Percentiles rank a stretch among this genome's conserved stretches.
These are phyloP conservation scores for Bhutanitis thaidina DNA, from an alignment of 2,888 invertebrate genomes.

Conservation along the genomic window DNA sequence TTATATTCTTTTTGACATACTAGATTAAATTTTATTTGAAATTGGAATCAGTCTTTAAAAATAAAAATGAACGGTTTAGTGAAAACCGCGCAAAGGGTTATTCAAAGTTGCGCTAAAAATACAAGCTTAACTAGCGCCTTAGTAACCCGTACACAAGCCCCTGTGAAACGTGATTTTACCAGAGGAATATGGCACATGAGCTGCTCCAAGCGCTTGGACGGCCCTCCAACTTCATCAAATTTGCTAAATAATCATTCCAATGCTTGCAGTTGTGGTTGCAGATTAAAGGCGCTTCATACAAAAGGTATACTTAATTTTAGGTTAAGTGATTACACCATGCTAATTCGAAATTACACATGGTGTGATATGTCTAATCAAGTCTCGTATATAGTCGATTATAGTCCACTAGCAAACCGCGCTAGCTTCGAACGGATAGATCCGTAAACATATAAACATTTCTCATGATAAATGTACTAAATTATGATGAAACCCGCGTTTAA, in stretches of 20 bases:
- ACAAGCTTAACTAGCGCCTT: conserved; percentile 53
- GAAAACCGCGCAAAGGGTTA: conserved; percentile 79
- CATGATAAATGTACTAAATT: no score
- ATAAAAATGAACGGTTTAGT: conserved; percentile 85
- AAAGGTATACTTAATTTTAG: conserved; percentile 81
- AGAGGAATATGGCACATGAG: conserved; percentile 88
- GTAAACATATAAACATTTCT: no score
- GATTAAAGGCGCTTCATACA: conserved; percentile 81
- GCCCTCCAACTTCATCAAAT: conserved; percentile 40
- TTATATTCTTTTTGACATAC: conserved; percentile 7
- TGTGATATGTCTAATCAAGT: no score
- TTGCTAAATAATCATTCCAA: conserved; percentile 79
- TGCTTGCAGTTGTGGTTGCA: conserved; percentile 85
- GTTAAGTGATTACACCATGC: conserved; percentile 67
- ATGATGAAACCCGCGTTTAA: no score
- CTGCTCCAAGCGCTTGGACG: conserved; percentile 61
- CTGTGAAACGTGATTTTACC: conserved; percentile 82
- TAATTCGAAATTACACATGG: conserved; percentile 21
- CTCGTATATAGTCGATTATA: no score
- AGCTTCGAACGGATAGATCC: no score
- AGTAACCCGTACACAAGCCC: conserved; percentile 56
- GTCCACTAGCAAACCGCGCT: no score
- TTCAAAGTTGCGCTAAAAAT: conserved; percentile 61
- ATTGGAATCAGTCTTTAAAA: not conserved
- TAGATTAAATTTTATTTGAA: not conserved